A percentile compares a stretch with the other conserved stretches of the same genome.
These are phyloP conservation scores for Tylochromis polylepis DNA, from an alignment of 2,113 vertebrate genomes.

Conservation along the genomic window DNA sequence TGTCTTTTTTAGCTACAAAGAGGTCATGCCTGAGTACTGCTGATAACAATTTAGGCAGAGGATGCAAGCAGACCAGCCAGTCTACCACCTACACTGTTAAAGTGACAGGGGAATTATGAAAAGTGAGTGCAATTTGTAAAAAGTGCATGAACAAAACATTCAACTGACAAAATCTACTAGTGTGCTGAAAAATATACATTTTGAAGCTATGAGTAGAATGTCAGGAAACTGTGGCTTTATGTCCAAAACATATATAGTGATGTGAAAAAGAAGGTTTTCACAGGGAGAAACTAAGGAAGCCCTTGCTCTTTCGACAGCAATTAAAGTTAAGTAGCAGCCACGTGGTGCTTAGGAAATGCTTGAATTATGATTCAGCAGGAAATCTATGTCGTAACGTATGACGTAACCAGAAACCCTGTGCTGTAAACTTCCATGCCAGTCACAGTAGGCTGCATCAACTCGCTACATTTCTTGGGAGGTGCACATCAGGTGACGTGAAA, in stretches of 20 bases:
- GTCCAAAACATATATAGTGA: not conserved
- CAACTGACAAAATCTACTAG: not conserved
- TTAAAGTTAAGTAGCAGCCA: not conserved
- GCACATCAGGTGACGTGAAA: no score
- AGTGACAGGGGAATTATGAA: not conserved
- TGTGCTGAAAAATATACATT: not conserved
- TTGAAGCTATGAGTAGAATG: not conserved
- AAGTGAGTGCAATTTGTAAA: not conserved
- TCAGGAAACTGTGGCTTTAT: not conserved
- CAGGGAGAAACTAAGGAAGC: not conserved
- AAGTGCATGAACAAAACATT: not conserved
- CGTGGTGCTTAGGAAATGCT: not conserved
- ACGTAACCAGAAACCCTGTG: not conserved
- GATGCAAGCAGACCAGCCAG: not conserved
- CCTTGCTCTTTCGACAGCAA: not conserved
- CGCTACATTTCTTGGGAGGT: not conserved
- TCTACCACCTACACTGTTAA: not conserved
- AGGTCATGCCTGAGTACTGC: not conserved
- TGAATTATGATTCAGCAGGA: not conserved
- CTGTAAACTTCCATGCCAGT: not conserved
- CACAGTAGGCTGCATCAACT: not conserved
- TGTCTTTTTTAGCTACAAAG: not conserved
- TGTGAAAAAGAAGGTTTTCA: not conserved
- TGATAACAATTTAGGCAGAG: not conserved
- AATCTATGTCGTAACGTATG: not conserved